A percentile compares a stretch with the other conserved stretches of the same genome.
Evolutionary conservation across 2,888 invertebrate species (phyloP).

Genomic region (Epiblema foenella): DNA sequence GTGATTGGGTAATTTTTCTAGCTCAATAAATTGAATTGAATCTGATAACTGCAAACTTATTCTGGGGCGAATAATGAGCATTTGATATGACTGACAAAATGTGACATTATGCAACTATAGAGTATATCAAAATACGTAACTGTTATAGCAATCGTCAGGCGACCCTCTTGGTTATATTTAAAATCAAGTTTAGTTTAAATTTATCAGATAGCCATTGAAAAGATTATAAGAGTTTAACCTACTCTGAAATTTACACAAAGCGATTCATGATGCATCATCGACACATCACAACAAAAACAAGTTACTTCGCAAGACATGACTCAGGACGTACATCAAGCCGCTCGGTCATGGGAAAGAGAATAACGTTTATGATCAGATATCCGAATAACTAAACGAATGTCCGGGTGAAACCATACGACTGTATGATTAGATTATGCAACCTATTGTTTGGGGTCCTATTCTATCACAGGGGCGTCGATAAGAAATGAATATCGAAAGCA

Average conservation of each 20-base stretch:
- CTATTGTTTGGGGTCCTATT: slow-evolving; percentile 51
- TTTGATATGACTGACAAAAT: no score
- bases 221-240: neutral
- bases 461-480: slow-evolving; percentile 59
- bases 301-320: slow-evolving; percentile 52
- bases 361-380: slow-evolving; percentile 50
- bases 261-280: neutral
- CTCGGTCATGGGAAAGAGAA: slow-evolving; percentile 65
- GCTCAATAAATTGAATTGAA: neutral
- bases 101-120: no score
- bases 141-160: no score
- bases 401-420: slow-evolving; percentile 52
- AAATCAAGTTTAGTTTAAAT: neutral
- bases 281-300: neutral
- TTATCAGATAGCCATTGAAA: neutral
- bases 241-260: neutral
- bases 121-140: no score
- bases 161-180: neutral
- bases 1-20: neutral
- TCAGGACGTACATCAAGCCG: slow-evolving; percentile 51
- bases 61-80: no score
- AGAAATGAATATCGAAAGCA: slow-evolving; percentile 52
- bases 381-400: slow-evolving; percentile 52
- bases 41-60: neutral
- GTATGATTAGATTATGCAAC: slow-evolving; percentile 56